phyloP scores from a whole-genome alignment of 2,888 invertebrate species.

The Acronicta psi region DNA sequence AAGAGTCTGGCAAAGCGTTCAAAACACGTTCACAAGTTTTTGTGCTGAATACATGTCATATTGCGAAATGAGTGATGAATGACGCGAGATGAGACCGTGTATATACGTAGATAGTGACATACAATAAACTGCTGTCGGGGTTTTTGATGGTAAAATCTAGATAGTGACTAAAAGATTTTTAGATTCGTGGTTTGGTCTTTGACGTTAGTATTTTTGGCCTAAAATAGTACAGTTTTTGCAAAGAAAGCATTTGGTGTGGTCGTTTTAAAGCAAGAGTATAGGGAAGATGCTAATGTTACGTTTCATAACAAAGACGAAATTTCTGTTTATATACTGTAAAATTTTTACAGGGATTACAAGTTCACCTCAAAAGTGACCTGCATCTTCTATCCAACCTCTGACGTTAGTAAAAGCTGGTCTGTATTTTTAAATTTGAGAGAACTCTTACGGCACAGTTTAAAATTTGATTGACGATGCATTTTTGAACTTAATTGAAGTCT shows the following conservation, averaged over 20 bases:
- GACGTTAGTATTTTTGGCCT: slow-evolving; percentile 18
- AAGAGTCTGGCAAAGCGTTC: slow-evolving; percentile 33
- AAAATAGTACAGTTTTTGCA: slow-evolving; percentile 25
- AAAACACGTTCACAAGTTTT: slow-evolving; percentile 38
- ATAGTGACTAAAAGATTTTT: slow-evolving; percentile 47
- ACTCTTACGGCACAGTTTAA: no score
- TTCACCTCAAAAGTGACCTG: no score
- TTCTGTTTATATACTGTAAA: no score
- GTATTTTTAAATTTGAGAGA: no score
- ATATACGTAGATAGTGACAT: slow-evolving; percentile 28
- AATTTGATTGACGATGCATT: no score
- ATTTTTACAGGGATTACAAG: no score
- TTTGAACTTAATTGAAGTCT: no score
- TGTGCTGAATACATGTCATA: slow-evolving; percentile 44
- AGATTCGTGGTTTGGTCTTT: slow-evolving; percentile 40
- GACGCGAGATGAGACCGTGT: slow-evolving; percentile 27
- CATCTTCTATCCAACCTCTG: no score
- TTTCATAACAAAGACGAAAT: no score
- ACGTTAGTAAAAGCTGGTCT: no score
- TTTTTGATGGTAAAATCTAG: slow-evolving; percentile 51
- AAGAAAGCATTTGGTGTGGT: neutral
- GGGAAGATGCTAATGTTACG: no score
- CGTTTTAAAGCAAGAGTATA: no score
- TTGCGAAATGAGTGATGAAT: slow-evolving; percentile 47
- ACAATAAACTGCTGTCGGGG: slow-evolving; percentile 28